Evolutionary conservation across 2,113 vertebrate species (phyloP), one percentile per base, ranked within the genome.

Genomic region (Trochalopteron elliotii): DNA sequence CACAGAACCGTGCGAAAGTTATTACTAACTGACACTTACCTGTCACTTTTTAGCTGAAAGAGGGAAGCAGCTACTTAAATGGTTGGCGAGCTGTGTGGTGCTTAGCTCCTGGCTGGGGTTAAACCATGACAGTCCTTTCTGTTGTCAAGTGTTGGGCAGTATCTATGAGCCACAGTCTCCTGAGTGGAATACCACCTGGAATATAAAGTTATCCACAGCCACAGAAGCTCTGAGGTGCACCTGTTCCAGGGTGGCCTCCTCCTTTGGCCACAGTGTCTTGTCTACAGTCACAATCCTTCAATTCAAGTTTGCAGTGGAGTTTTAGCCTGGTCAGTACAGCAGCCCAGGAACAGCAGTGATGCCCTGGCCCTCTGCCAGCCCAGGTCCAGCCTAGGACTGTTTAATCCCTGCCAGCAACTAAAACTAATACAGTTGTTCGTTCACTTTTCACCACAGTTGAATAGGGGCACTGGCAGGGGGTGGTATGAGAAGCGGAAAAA

Each of bases 281-380:
- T 24, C 20, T 49, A 22, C 12, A 71, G 24, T 15, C 9, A 31
- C 35, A 31, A 11, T 71, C 13, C 30, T 40, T 40, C 49, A n/a
- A 1, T 21, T 31, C 0, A 4, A 12, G 11, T 25, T 47, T 3
- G 4, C 20, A 40, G 9, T 14, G 35, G 49, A 56, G 40, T n/a
- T 64, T 35, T 30, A 56, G 25, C 9, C 35, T 35, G 30, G 19
- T n/a, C 30, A 40, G 30, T 21, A 14, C 19, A 53, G 19, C 15
- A 47, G 28, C 16, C 11, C 9, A 79, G 30, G 42, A 49, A 14
- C 5, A 47, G 30, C 65, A 56, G 20, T 6, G 4, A 15, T 71
- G 40, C 9, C 17, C 33, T 18, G 18, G 17, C 27, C 10, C 13
- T 39, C 28, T 81, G 28, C 50, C 33, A 45, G 27, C 21, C 13